phyloP scores from a whole-genome alignment of 2,888 invertebrate species.

The Hirtodrosophila trivittata region DNA sequence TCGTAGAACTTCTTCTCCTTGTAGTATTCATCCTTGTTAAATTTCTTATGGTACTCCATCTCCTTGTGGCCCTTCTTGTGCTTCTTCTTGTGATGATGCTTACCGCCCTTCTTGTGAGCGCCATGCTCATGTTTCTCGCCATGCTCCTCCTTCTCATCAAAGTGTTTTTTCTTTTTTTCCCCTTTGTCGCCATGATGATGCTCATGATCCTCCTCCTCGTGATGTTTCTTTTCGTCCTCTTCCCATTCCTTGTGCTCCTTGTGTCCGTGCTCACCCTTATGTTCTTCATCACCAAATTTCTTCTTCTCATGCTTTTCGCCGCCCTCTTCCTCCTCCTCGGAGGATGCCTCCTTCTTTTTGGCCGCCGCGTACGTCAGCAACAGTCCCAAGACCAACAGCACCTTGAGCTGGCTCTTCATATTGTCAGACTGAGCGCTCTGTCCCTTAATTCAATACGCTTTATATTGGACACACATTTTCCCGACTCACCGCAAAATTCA shows the following conservation, averaged over 20 bases:
- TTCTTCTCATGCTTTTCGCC: conserved; percentile 81
- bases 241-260: conserved; percentile 91
- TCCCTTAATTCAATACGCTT: conserved; percentile 25
- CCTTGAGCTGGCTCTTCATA: conserved; percentile 71
- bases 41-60: conserved; percentile 92
- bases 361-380: conserved; percentile 69
- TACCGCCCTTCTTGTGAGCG: conserved; percentile 91
- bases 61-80: conserved; percentile 94
- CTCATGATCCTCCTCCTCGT: conserved; percentile 91
- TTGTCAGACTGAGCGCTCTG: conserved; percentile 42
- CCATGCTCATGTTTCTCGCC: conserved; percentile 91
- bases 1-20: conserved; percentile 95
- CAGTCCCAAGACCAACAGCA: conserved; percentile 74
- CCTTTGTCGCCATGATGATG: conserved; percentile 91
- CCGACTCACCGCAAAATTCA: conserved; percentile 57
- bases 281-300: conserved; percentile 85
- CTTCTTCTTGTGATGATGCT: conserved; percentile 92
- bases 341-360: conserved; percentile 80
- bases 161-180: conserved; percentile 92
- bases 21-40: conserved; percentile 94
- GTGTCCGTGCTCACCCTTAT: conserved; percentile 92
- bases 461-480: conserved; percentile 37
- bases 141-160: conserved; percentile 90
- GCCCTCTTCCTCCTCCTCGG: conserved; percentile 81
- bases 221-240: conserved; percentile 90